A percentile compares a stretch with the other conserved stretches of the same genome.
phyloP scores from a whole-genome alignment of 2,888 invertebrate species.

The Drosophila subsilvestris region DNA sequence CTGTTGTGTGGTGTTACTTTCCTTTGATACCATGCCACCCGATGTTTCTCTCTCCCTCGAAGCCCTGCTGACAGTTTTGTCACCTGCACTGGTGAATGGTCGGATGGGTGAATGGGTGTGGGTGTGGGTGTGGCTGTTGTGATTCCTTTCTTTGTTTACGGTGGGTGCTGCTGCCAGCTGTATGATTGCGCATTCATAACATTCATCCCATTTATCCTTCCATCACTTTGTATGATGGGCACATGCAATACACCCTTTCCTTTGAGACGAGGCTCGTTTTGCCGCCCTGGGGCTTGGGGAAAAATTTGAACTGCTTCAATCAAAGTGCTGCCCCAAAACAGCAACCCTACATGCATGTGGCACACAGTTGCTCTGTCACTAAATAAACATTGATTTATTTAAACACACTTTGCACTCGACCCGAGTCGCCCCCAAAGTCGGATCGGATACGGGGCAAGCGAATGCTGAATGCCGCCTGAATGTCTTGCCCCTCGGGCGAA shows the following conservation, averaged over 20 bases:
- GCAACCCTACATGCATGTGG: background rate
- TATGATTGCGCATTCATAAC: slow-evolving; percentile 75
- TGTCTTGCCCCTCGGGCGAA: slow-evolving; percentile 4
- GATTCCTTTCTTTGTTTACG: background rate
- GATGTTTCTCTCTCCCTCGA: background rate
- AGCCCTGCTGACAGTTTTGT: slow-evolving; percentile 30
- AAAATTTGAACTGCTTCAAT: slow-evolving; percentile 67
- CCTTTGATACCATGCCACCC: background rate
- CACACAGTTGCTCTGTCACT: slow-evolving; percentile 61
- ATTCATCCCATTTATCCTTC: slow-evolving; percentile 47
- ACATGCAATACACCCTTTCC: slow-evolving; percentile 29
- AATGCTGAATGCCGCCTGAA: background rate
- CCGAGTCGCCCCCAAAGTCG: slow-evolving; percentile 42
- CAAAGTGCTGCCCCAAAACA: slow-evolving; percentile 54
- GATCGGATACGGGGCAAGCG: slow-evolving; percentile 18
- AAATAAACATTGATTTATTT: slow-evolving; percentile 79
- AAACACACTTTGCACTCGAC: slow-evolving; percentile 61
- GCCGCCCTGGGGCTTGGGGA: slow-evolving; percentile 67
- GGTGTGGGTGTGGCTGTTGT: background rate
- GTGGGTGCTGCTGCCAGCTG: slow-evolving; percentile 43
- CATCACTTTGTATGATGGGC: slow-evolving; percentile 14
- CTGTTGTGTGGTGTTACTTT: slow-evolving; percentile 58
- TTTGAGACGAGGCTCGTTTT: slow-evolving; percentile 57
- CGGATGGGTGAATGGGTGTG: background rate
- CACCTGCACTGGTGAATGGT: slow-evolving; percentile 53